Percentiles rank a stretch among this genome's conserved stretches.
Evolutionary conservation across 1,140 invertebrate species (phyloP).

Genomic region (Drosophila ananassae): DNA sequence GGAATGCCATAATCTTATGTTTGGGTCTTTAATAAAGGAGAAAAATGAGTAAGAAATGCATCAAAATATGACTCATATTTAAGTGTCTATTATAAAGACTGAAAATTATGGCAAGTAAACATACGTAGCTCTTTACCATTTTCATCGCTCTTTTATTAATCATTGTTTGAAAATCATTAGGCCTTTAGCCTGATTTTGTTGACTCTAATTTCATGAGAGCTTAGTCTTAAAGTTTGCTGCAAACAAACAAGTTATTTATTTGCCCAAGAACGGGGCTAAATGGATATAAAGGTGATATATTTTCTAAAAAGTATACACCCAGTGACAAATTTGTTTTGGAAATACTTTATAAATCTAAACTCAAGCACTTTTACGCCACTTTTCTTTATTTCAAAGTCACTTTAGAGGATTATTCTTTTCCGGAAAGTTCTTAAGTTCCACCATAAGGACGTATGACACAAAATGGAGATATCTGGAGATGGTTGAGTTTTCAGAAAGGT

Average conservation of each 20-base stretch:
- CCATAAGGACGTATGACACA: background rate
- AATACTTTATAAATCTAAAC: background rate
- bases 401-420: no score
- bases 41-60: background rate
- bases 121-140: background rate
- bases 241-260: conserved; percentile 23
- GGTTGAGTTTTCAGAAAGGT: background rate
- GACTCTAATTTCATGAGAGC: conserved; percentile 29
- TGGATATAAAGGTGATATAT: conserved; percentile 1
- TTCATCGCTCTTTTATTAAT: conserved; percentile 17
- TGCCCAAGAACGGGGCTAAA: conserved; percentile 23
- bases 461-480: background rate
- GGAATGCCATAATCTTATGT: conserved; percentile 24
- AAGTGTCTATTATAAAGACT: no score
- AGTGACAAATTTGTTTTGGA: background rate
- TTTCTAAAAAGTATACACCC: background rate
- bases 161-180: conserved; percentile 33
- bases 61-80: background rate
- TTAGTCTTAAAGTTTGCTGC: conserved; percentile 28
- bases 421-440: conserved; percentile 7
- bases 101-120: no score
- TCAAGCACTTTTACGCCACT: background rate
- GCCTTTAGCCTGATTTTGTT: conserved; percentile 24
- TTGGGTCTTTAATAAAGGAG: conserved; percentile 28
- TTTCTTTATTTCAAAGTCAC: background rate